A percentile compares a stretch with the other conserved stretches of the same genome.
These are phyloP conservation scores for Lophotis ruficrista DNA, from an alignment of 2,113 vertebrate species.

Conservation along the genomic window DNA sequence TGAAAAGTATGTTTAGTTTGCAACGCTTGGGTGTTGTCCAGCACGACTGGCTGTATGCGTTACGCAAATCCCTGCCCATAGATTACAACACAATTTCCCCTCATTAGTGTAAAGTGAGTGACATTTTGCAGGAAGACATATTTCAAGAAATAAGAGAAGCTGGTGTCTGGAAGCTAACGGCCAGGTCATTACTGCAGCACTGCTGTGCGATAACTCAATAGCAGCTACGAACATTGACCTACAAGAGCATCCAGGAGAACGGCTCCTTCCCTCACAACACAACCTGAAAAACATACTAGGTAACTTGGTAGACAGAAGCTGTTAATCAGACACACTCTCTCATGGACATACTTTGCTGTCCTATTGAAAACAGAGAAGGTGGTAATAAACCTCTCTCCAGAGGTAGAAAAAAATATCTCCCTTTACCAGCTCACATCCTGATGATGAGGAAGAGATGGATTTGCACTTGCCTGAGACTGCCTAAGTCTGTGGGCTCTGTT, in stretches of 20 bases:
- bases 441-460: neutral
- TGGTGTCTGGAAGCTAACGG: neutral
- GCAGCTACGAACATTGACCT: neutral
- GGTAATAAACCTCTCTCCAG: neutral
- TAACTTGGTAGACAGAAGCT: neutral
- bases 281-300: neutral
- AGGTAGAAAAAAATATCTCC: neutral
- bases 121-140: neutral
- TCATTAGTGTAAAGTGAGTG: constrained; percentile 14
- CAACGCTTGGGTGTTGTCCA: neutral
- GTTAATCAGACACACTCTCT: neutral
- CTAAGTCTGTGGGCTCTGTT: neutral
- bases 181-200: neutral
- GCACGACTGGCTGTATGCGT: neutral
- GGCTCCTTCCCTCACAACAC: neutral
- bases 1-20: neutral
- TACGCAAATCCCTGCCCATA: neutral
- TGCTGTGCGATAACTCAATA: neutral
- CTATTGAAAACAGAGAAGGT: neutral
- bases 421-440: neutral
- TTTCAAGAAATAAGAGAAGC: constrained; percentile 11
- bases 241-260: accelerated
- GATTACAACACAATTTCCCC: constrained; percentile 28
- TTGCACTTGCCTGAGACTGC: neutral
- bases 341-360: neutral